Base-by-base conservation (phyloP, 1,140 invertebrate genomes). In the Octopus sinensis region DNA sequence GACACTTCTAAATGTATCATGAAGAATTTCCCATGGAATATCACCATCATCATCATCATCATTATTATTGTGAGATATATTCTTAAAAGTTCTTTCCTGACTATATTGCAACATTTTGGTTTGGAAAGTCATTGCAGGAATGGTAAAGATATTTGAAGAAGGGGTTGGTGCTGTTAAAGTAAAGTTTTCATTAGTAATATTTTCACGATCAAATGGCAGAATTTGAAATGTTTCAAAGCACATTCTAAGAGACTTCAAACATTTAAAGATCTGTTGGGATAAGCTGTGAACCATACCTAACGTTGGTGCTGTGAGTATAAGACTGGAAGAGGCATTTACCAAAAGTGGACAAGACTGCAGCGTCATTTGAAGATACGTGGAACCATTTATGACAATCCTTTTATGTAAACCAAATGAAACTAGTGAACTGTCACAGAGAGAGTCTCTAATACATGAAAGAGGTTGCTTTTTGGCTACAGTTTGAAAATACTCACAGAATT, bases 301-400 rank as follows among this genome's bases (percentile, higher is more conserved):
- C 13, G 68, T 73, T 73, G 68, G 68, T 73, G 68, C 68, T 73
- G 68, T n/a, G 5, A 73, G 30, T 73, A 73, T n/a, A 73, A 73
- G 13, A 12, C 17, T 73, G 7, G 68, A 73, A 73, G 68, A 73
- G 13, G 5, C 68, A 12, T 13, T n/a, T 17, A 6, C 13, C 9
- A n/a, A n/a, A 13, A 9, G 17, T 13, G 17, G 17, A 4, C 6
- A n/a, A 6, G 30, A 73, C 2, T 2, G 17, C 68, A 73, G 30
- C 30, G 30, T 43, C 30, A 73, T 13, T 73, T 12, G 68, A 6
- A 73, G 13, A 17, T 73, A 73, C 7, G 30, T 13, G 13, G 68
- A 73, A 73, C 13, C 68, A 73, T 7, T 10, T 7, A 73, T 73
- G 7, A 73, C 17, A 73, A 23, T 6, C 30, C 30, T 73, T 17